phyloP scores from a whole-genome alignment of 53 echinoderm and acorn worm genomes.

The Paelopatides confundens region DNA sequence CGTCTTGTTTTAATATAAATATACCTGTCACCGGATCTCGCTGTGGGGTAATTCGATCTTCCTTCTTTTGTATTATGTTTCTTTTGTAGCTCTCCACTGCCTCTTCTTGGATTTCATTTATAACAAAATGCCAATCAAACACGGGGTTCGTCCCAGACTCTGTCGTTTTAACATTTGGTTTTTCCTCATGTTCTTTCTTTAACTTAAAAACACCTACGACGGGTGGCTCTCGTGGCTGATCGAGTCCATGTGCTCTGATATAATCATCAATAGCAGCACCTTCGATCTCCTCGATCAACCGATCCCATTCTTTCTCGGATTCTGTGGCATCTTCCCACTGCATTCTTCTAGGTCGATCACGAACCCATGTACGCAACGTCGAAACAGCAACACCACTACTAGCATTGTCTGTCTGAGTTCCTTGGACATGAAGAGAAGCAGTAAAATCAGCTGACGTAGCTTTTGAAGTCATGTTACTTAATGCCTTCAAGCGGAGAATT shows the following conservation, averaged over 20 bases:
- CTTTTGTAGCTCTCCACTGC: constrained; percentile 21
- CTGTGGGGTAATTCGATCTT: neutral
- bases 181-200: constrained; percentile 48
- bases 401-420: constrained; percentile 54
- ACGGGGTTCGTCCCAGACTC: constrained; percentile 16
- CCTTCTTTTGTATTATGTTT: neutral
- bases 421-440: constrained; percentile 34
- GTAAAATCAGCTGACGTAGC: constrained; percentile 42
- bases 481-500: constrained; percentile 22
- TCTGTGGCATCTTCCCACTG: constrained; percentile 54
- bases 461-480: constrained; percentile 27
- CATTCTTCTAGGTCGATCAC: constrained; percentile 35
- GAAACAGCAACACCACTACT: constrained; percentile 29
- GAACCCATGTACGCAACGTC: constrained; percentile 33
- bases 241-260: constrained; percentile 18
- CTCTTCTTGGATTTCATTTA: constrained; percentile 26
- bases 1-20: constrained; percentile 58
- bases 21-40: constrained; percentile 47
- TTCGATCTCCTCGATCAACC: constrained; percentile 47
- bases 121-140: neutral
- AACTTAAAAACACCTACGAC: constrained; percentile 63
- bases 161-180: neutral
- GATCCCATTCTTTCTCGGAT: constrained; percentile 58
- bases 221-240: constrained; percentile 46
- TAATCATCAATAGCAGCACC: constrained; percentile 53